Percentiles rank a stretch among this genome's conserved stretches.
Evolutionary conservation across 2,797 vertebrate genomes (phyloP).

Genomic region (Pygocentrus nattereri): DNA sequence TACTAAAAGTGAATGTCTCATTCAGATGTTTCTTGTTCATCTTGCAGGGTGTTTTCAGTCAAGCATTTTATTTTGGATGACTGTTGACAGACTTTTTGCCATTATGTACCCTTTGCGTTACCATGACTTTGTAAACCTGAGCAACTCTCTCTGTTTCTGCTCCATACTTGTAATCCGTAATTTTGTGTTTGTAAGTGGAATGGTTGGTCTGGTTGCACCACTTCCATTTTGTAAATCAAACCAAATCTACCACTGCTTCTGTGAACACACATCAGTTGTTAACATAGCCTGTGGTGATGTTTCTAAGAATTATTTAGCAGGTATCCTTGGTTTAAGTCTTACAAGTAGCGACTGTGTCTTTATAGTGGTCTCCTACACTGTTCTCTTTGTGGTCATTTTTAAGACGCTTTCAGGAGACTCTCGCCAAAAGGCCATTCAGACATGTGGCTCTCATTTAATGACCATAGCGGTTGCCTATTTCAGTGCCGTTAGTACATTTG

Average conservation of each 20-base stretch:
- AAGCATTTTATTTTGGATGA: slow-evolving; percentile 69
- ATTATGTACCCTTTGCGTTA: slow-evolving; percentile 66
- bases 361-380: slow-evolving; percentile 62
- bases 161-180: slow-evolving; percentile 62
- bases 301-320: slow-evolving; percentile 58
- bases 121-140: slow-evolving; percentile 37
- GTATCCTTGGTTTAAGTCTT: slow-evolving; percentile 59
- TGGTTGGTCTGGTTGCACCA: slow-evolving; percentile 39
- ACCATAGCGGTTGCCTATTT: slow-evolving; percentile 64
- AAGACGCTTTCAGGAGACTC: slow-evolving; percentile 59
- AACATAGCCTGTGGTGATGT: slow-evolving; percentile 63
- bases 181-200: slow-evolving; percentile 10
- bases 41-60: slow-evolving; percentile 67
- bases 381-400: slow-evolving; percentile 59
- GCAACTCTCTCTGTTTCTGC: slow-evolving; percentile 17
- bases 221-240: slow-evolving; percentile 64
- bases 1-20: slow-evolving; percentile 59
- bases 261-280: slow-evolving; percentile 68
- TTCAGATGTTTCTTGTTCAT: slow-evolving; percentile 70
- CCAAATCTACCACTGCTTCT: slow-evolving; percentile 64
- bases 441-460: slow-evolving; percentile 63
- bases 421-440: slow-evolving; percentile 65
- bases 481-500: slow-evolving; percentile 34
- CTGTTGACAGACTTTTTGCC: slow-evolving; percentile 65
- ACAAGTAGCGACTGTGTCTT: slow-evolving; percentile 60